phyloP scores from a whole-genome alignment of 2,888 invertebrate species.

The Phaonia tiefii region DNA sequence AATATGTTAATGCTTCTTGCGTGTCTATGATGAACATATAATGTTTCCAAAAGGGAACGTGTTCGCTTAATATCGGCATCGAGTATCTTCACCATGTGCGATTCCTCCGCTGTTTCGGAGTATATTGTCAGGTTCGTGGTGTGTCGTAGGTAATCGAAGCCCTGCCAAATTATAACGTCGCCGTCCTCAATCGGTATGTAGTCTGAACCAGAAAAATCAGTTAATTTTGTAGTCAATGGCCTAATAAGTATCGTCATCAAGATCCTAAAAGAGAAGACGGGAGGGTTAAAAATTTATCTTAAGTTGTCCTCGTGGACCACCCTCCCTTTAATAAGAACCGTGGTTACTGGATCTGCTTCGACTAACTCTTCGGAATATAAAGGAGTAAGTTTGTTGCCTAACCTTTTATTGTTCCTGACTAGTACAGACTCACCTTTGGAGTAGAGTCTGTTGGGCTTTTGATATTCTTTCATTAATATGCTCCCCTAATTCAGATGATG shows the following conservation, averaged over 20 bases:
- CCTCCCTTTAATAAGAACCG: no score
- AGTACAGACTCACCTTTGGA: conserved; percentile 32
- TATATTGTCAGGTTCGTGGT: background rate
- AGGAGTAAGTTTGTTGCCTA: conserved; percentile 31
- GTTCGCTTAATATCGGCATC: conserved; percentile 37
- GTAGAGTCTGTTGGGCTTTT: conserved; percentile 11
- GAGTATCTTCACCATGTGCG: conserved; percentile 38
- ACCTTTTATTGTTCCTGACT: conserved; percentile 13
- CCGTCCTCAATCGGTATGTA: background rate
- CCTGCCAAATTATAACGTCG: background rate
- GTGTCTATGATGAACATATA: background rate
- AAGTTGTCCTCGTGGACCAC: no score
- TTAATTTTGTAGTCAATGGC: no score
- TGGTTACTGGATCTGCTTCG: conserved; percentile 59
- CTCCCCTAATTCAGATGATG: background rate
- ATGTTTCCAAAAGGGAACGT: background rate
- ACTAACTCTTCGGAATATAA: conserved; percentile 46
- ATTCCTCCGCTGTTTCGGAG: background rate
- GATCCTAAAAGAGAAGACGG: no score
- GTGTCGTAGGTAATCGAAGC: background rate
- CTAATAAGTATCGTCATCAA: no score
- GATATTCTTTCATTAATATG: conserved; percentile 21
- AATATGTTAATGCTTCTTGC: background rate
- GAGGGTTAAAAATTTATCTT: background rate
- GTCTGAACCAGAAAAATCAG: background rate